phyloP scores from a whole-genome alignment of 1,140 invertebrate species.

The Atta cephalotes region DNA sequence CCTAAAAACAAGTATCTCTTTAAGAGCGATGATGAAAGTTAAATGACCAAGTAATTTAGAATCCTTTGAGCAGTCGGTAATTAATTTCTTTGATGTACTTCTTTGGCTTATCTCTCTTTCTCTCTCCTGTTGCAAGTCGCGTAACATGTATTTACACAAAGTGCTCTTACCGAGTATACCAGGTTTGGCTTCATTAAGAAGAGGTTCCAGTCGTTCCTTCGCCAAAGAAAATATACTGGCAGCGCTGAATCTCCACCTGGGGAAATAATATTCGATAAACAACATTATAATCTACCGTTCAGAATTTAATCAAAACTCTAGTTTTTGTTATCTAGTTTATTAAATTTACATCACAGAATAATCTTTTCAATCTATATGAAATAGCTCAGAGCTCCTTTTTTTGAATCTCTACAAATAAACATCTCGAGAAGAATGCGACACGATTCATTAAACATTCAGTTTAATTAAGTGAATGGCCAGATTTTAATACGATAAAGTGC shows the following conservation, averaged over 20 bases:
- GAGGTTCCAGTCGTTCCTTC: constrained; percentile 85
- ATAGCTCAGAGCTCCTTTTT: not conserved
- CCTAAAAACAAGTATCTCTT: constrained; percentile 67
- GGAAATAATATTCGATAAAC: constrained; percentile 53
- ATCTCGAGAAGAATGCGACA: not conserved
- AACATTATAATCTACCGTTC: not conserved
- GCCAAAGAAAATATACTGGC: constrained; percentile 85
- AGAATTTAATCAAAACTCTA: not conserved
- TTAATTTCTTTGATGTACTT: constrained; percentile 15
- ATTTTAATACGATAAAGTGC: constrained; percentile 30
- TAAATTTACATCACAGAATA: constrained; percentile 2
- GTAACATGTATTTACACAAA: not conserved
- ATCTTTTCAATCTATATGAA: not conserved
- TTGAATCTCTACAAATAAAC: not conserved
- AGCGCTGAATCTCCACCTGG: constrained; percentile 87
- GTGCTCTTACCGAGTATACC: constrained; percentile 84
- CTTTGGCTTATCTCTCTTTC: not conserved
- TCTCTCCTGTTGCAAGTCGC: not conserved
- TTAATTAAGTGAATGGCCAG: constrained; percentile 47
- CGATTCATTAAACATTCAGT: constrained; percentile 43
- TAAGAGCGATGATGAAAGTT: constrained; percentile 5
- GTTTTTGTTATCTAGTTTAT: not conserved
- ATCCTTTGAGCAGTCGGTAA: not conserved
- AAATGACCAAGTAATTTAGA: constrained; percentile 41
- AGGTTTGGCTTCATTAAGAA: constrained; percentile 86